These are phyloP conservation scores for Calycopis cecrops DNA, from an alignment of 1,140 invertebrate species.

Conservation along the genomic window DNA sequence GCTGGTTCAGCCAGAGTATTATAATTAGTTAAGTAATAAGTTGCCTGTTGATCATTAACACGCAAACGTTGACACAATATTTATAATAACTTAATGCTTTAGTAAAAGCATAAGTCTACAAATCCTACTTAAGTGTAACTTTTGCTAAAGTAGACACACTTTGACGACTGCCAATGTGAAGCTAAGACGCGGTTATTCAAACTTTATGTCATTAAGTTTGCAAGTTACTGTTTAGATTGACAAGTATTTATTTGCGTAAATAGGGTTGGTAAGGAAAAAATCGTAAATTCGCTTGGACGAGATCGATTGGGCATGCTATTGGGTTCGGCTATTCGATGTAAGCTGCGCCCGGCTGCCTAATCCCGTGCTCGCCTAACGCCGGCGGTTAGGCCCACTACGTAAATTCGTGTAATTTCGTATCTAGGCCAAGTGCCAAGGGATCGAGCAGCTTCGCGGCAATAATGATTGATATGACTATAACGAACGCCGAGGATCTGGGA, in stretches of 20 bases:
- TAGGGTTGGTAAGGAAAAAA: slow-evolving; percentile 27
- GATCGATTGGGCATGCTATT: slow-evolving; percentile 60
- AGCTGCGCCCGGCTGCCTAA: slow-evolving; percentile 56
- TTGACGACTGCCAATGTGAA: slow-evolving; percentile 63
- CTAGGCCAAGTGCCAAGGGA: slow-evolving; percentile 71
- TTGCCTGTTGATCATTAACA: no score
- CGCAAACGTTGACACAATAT: neutral
- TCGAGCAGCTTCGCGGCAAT: slow-evolving; percentile 60
- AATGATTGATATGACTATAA: slow-evolving; percentile 69
- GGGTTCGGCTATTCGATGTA: slow-evolving; percentile 50
- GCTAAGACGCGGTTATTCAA: slow-evolving; percentile 60
- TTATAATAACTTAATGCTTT: slow-evolving; percentile 17
- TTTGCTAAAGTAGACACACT: slow-evolving; percentile 64
- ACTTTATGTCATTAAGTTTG: slow-evolving; percentile 69
- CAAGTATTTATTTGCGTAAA: slow-evolving; percentile 17
- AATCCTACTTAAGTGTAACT: slow-evolving; percentile 70
- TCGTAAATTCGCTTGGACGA: slow-evolving; percentile 34
- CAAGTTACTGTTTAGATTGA: slow-evolving; percentile 23
- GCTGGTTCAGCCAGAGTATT: no score
- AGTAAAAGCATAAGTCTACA: slow-evolving; percentile 47
- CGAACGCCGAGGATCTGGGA: neutral
- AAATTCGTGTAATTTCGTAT: slow-evolving; percentile 73
- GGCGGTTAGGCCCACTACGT: slow-evolving; percentile 62
- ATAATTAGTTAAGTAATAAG: no score
- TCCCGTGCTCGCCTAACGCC: slow-evolving; percentile 49